Evolutionary conservation across 2,888 invertebrate genomes (phyloP).

Genomic region (Rhamnusium bicolor): DNA sequence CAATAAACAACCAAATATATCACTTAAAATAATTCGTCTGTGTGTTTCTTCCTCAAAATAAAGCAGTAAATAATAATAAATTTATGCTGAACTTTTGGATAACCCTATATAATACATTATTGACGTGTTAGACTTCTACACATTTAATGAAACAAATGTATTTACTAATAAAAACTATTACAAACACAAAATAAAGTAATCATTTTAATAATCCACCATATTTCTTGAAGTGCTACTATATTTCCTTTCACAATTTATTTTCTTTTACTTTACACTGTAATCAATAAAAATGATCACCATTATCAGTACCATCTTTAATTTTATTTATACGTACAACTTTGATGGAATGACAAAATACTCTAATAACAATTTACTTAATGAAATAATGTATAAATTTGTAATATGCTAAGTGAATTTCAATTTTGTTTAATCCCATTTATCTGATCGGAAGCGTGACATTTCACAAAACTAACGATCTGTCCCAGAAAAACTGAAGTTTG

Average conservation of each 20-base stretch:
- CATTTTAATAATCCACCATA: neutral
- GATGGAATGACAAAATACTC: neutral
- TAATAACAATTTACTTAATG: neutral
- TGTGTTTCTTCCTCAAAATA: no score
- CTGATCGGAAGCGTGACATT: conserved; percentile 8
- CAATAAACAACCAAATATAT: no score
- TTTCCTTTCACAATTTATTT: neutral
- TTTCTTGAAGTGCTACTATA: neutral
- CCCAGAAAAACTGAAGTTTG: neutral
- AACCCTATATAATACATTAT: neutral
- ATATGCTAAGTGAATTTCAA: conserved; percentile 16
- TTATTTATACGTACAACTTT: neutral
- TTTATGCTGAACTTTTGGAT: no score
- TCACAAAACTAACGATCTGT: neutral
- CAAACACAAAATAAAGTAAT: neutral
- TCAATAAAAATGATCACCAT: neutral
- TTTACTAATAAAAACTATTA: neutral
- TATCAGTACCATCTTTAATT: neutral
- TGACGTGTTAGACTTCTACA: neutral
- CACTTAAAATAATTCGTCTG: no score
- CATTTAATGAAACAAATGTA: neutral
- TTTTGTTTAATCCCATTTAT: neutral
- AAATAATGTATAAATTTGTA: neutral
- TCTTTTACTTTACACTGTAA: neutral
- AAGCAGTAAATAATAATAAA: no score